Percentiles rank a stretch among this genome's conserved stretches.
Evolutionary conservation across 2,888 invertebrate species (phyloP).

Genomic region (Formica aserva): DNA sequence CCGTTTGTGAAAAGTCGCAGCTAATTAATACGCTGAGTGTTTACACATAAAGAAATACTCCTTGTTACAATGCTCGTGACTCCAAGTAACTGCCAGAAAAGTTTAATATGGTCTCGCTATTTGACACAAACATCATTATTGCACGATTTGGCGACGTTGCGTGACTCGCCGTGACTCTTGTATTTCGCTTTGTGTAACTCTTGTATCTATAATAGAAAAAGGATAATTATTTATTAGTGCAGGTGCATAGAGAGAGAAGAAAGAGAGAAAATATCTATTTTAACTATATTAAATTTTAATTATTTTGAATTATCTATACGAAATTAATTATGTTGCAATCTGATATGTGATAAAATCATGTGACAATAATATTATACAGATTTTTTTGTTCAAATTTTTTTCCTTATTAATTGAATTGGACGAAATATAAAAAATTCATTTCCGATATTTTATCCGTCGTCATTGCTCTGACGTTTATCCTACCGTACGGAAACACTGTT

Average conservation of each 20-base stretch:
- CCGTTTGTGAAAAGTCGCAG: neutral
- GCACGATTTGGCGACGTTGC: neutral
- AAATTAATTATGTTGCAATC: neutral
- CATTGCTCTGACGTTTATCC: slow-evolving; percentile 14
- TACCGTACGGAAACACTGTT: neutral
- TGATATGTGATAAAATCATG: neutral
- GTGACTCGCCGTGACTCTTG: neutral
- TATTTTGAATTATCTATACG: neutral
- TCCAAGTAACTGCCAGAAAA: neutral
- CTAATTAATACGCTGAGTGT: slow-evolving; percentile 24
- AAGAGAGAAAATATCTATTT: neutral
- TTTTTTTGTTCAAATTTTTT: neutral
- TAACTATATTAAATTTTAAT: neutral
- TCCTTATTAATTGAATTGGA: neutral
- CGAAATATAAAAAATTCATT: neutral
- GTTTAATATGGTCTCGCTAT: neutral
- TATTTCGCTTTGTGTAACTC: neutral
- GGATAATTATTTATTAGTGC: neutral
- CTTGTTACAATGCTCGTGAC: neutral
- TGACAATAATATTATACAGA: neutral
- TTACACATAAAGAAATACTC: slow-evolving; percentile 7
- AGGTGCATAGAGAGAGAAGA: neutral
- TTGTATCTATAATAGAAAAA: neutral
- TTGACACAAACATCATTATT: neutral
- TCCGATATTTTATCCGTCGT: slow-evolving; percentile 23